A percentile compares a stretch with the other conserved stretches of the same genome.
phyloP scores from a whole-genome alignment of 1,140 invertebrate species.

The Saccostrea glomerata region DNA sequence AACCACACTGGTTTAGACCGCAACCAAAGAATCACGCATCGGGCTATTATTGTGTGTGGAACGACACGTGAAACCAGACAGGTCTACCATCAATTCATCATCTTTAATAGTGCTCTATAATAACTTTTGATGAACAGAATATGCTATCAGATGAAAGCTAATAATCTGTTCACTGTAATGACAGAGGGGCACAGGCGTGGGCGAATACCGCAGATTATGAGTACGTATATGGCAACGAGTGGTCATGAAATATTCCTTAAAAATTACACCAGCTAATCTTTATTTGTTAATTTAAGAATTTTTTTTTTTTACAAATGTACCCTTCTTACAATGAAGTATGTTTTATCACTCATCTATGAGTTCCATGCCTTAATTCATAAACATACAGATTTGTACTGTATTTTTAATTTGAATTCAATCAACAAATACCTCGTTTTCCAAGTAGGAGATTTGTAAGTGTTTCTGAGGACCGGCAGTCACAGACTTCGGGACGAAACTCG shows the following conservation, averaged over 20 bases:
- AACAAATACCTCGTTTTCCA: background rate
- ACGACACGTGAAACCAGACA: background rate
- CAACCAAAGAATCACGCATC: background rate
- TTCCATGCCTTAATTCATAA: too few species aligned
- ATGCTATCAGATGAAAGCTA: background rate
- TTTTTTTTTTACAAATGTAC: too few species aligned
- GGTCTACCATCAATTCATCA: background rate
- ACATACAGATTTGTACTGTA: background rate
- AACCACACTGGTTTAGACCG: background rate
- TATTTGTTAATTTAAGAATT: too few species aligned
- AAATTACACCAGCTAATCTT: too few species aligned
- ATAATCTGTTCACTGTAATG: background rate
- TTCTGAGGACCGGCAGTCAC: slow-evolving; percentile 48
- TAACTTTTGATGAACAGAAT: background rate
- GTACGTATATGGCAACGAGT: too few species aligned
- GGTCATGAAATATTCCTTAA: too few species aligned
- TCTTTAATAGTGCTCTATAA: background rate
- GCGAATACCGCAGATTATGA: background rate
- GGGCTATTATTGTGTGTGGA: background rate
- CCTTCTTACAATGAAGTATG: too few species aligned
- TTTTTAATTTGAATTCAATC: background rate
- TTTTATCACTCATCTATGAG: too few species aligned
- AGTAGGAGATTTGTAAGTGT: background rate
- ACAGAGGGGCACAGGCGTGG: background rate
- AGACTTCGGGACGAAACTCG: slow-evolving; percentile 48